Conservation (phyloP, 2,113 vertebrate species). For the Noctilio leporinus region DNA sequence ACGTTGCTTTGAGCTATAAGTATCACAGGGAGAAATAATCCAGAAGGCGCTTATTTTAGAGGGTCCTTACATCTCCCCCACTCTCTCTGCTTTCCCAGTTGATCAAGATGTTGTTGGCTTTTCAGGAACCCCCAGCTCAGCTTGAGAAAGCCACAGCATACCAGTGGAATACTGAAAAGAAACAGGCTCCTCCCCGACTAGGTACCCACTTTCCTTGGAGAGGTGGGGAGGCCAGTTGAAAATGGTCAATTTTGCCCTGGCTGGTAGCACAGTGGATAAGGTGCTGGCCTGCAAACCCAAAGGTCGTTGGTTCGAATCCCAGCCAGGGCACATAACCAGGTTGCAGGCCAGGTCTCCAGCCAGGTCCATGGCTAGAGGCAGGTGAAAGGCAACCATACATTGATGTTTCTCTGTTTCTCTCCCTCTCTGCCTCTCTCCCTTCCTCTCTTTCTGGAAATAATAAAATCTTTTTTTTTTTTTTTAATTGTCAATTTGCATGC, state of each 20-base stretch:
- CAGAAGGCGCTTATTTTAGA: constrained; percentile 1
- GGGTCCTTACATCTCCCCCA: background rate
- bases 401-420: too few relatives aligned
- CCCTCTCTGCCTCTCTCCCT: too few relatives aligned
- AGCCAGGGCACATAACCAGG: too few relatives aligned
- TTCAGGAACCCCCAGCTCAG: constrained; percentile 3
- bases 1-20: background rate
- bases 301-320: too few relatives aligned
- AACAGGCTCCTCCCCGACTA: background rate
- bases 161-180: background rate
- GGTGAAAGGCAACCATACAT: too few relatives aligned
- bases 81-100: background rate
- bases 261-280: too few relatives aligned
- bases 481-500: constrained; percentile 1
- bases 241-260: constrained; percentile 28
- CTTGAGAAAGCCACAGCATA: background rate
- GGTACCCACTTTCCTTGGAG: background rate
- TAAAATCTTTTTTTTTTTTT: too few relatives aligned
- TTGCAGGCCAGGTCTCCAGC: too few relatives aligned
- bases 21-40: background rate
- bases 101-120: background rate
- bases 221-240: background rate
- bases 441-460: too few relatives aligned
- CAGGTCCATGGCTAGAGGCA: too few relatives aligned
- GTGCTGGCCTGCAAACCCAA: too few relatives aligned